A percentile compares a stretch with the other conserved stretches of the same genome.
Evolutionary conservation across 2,888 invertebrate species (phyloP).

Genomic region (Carcina quercana): DNA sequence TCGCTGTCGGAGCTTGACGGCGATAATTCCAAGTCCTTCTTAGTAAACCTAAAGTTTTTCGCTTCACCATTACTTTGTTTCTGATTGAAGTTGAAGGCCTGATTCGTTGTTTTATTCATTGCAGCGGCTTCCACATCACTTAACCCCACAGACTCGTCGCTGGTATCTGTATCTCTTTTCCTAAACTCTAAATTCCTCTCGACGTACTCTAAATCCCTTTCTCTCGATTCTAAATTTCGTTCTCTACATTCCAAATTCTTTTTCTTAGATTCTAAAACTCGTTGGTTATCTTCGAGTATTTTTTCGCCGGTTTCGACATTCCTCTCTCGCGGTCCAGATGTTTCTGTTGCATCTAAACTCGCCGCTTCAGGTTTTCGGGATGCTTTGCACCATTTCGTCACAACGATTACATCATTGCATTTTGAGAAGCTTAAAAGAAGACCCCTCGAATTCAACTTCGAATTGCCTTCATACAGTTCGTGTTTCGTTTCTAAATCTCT

Average conservation of each 20-base stretch:
- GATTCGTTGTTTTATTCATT: conserved; percentile 22
- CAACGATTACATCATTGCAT: conserved; percentile 18
- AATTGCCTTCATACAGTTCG: conserved; percentile 31
- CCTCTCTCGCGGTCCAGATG: no score
- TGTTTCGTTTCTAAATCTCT: conserved; percentile 27
- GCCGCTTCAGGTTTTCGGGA: no score
- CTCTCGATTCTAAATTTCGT: no score
- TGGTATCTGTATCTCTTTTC: conserved; percentile 21
- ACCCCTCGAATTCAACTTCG: conserved; percentile 32
- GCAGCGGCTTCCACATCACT: conserved; percentile 30
- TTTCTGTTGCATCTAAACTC: no score
- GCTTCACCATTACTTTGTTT: conserved; percentile 14
- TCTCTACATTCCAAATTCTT: no score
- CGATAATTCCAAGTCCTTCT: conserved; percentile 47
- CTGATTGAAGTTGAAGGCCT: conserved; percentile 19
- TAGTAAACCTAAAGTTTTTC: conserved; percentile 27
- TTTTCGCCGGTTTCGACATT: no score
- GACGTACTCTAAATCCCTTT: no score
- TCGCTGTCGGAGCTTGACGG: conserved; percentile 52
- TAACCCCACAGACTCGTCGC: conserved; percentile 27
- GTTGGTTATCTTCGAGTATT: conserved; percentile 8
- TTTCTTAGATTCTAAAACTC: no score
- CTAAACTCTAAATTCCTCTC: no score
- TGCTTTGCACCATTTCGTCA: conserved; percentile 46
- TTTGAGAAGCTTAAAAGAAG: conserved; percentile 30